Base-by-base conservation (phyloP, 1,140 invertebrate species). In the Aphidius ervi region DNA sequence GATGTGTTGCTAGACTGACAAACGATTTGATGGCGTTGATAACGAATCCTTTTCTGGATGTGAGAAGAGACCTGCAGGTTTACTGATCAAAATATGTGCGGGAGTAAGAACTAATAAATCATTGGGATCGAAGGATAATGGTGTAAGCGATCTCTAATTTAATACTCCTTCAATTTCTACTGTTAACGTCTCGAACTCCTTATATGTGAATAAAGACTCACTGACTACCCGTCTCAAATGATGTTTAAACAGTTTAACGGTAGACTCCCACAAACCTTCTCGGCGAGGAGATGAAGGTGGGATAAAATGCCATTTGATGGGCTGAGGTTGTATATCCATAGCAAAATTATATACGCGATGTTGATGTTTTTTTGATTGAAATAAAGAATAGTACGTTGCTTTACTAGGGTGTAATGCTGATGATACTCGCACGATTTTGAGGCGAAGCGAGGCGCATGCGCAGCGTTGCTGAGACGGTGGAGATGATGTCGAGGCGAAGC, bases 81-180 rank as follows among this genome's bases (percentile, higher is more conserved):
- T 10, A 39, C 72, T 70, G 52, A 69, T 70, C 9, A 74, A 58
- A 56, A 74, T 71, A 59, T 74, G 70, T n/a, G 63, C 69, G 16
- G 72, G 70, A 20, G 70, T 69, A 2, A 70, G 62, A 9, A 43
- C 52, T 3, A 20, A 37, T 6, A 61, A 53, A 46, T 70, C 67
- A 20, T 57, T 49, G 7, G 64, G 59, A 53, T 69, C 63, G 20
- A 45, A 42, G 3, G 64, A 65, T 31, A 70, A 45, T 9, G 55
- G 39, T 16, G 52, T 58, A 0, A 70, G 53, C 1, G 70, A 67
- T 9, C 69, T 16, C 2, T 63, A 69, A 56, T 71, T 69, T 3
- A 73, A 55, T 31, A 56, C 49, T 37, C 63, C 54, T 58, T 71
- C 68, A 5, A 71, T 64, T 50, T 72, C 61, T 10, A 43, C 63